Evolutionary conservation across 1,140 invertebrate genomes (phyloP), one percentile per base, ranked within the genome.

Genomic region (Fopius arisanus): DNA sequence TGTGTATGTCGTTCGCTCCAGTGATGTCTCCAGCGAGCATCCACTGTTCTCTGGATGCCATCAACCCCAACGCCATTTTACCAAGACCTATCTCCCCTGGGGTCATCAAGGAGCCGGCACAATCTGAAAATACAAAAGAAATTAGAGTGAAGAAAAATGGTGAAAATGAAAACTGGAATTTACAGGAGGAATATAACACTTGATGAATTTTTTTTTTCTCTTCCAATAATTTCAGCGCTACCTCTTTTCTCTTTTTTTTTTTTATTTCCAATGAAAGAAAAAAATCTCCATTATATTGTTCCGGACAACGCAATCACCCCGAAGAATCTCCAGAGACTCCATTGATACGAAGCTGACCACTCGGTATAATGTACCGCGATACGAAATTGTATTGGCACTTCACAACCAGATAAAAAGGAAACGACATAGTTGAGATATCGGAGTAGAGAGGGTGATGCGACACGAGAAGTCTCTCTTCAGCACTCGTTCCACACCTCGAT

Each of bases 401-500:
- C 14, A 7, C 7, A 48, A n/a, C 5, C n/a, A 48, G 43, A 48
- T 48, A 48, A 48, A 48, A 48, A 48, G 43, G 43, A 48, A 48
- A 48, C 43, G 43, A n/a, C n/a, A 19, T n/a, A 48, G 43, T 48
- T 48, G 43, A 48, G 43, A 48, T 48, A 48, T n/a, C 43, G 43
- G 14, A n/a, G n/a, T 48, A 48, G 16, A 48, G 43, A 48, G 43
- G 7, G n/a, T n/a, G 62, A 43, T 4, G 43, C 43, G 62, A 43
- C 23, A 65, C 37, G 37, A 16, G 37, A 66, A 19, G 28, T 66
- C 59, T 14, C 41, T 40, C 16, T 21, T 31, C 19, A 67, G 40
- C 62, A 71, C 31, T 67, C 41, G 62, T 75, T 72, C 40, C 66
- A 71, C 41, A 67, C 4, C 40, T 33, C 43, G 70, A 75, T 75